Evolutionary conservation across 35 echinoderm and acorn worm genomes (phyloP).

Genomic region (Heliocidaris erythrogramma): DNA sequence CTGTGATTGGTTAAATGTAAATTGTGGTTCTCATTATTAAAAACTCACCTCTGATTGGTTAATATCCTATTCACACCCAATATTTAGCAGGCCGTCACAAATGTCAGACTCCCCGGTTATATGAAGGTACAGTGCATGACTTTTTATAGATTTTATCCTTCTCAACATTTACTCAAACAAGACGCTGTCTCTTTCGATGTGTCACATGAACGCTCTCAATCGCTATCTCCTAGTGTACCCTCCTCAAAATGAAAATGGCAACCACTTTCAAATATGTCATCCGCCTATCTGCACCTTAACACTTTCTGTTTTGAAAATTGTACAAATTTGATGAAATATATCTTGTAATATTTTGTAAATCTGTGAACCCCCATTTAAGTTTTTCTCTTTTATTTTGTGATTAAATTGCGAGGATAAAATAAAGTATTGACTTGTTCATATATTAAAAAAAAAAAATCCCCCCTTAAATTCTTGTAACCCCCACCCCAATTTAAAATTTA

Average conservation of each 20-base stretch:
- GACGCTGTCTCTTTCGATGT: neutral
- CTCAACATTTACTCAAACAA: neutral
- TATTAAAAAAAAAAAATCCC: neutral
- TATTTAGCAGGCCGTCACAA: slow-evolving; percentile 7
- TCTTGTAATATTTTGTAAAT: neutral
- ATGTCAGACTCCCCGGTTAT: slow-evolving; percentile 41
- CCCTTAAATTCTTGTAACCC: too few species aligned
- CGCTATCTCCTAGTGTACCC: neutral
- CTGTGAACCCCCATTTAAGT: neutral
- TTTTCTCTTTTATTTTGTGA: neutral
- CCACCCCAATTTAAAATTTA: neutral
- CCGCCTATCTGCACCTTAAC: neutral
- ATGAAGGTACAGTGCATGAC: slow-evolving; percentile 51
- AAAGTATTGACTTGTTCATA: neutral
- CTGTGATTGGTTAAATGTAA: slow-evolving; percentile 29
- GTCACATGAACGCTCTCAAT: neutral
- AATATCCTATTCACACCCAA: neutral
- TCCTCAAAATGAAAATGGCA: neutral
- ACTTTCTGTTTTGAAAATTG: neutral
- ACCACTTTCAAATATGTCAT: neutral
- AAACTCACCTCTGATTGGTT: neutral
- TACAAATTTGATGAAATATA: neutral
- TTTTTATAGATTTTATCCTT: neutral
- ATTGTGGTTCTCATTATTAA: neutral
- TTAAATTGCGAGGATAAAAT: neutral